Conservation (phyloP, 64 coral and sea anemone species). For the Montipora sp. region DNA sequence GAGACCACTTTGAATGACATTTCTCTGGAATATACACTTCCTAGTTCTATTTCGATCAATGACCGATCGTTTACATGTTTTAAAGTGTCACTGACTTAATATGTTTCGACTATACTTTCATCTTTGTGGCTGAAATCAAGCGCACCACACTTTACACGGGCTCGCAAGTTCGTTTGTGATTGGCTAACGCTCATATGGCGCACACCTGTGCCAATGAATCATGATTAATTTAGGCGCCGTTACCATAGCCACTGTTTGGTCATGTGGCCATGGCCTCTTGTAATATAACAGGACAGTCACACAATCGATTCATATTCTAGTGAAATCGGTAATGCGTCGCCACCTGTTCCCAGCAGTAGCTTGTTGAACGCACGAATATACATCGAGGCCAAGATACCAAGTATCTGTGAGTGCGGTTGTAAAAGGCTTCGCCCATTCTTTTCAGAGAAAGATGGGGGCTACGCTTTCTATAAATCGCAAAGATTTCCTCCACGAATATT, state of each 20-base stretch:
- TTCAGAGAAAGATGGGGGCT: conserved; percentile 71
- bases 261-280: conserved; percentile 12
- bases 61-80: conserved; percentile 10
- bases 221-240: conserved; percentile 23
- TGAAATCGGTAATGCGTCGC: conserved; percentile 67
- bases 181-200: neutral
- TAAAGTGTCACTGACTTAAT: conserved; percentile 53
- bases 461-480: conserved; percentile 84
- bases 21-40: neutral
- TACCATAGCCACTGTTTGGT: conserved; percentile 24
- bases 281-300: conserved; percentile 61
- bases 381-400: conserved; percentile 30
- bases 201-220: conserved; percentile 1
- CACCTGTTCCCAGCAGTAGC: conserved; percentile 73
- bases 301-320: conserved; percentile 63
- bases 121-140: conserved; percentile 18
- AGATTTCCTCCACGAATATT: conserved; percentile 75
- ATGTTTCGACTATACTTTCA: conserved; percentile 32
- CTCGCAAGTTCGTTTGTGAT: neutral
- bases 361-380: conserved; percentile 42
- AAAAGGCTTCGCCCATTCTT: conserved; percentile 44
- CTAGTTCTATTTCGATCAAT: conserved; percentile 40
- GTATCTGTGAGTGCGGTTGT: neutral
- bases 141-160: neutral
- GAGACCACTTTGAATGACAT: neutral